Evolutionary conservation across 2,797 vertebrate species (phyloP), one percentile per base, ranked within the genome.

Genomic region (Paratrypauchen microcephalus): DNA sequence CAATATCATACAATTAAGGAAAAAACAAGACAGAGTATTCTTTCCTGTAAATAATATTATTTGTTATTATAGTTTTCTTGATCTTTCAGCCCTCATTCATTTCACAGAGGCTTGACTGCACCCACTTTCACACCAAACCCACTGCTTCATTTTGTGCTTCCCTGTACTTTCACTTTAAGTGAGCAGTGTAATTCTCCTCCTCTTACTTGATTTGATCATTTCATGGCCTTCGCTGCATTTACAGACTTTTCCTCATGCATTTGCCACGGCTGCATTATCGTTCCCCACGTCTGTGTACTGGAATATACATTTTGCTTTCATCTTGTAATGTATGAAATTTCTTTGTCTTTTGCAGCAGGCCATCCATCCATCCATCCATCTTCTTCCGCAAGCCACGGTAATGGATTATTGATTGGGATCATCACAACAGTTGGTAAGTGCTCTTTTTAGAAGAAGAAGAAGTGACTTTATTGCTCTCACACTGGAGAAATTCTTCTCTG

Each of bases 381-480:
- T n/a, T n/a, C n/a, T n/a, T n/a, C n/a, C n/a, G n/a, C n/a, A 0
- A 21, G 1, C 16, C 0, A 0, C 0, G 30, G 30, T 26, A 1
- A 2, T 7, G 0, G 0, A 15, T 0, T 0, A 6, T 2, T 0
- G 1, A 15, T 7, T 0, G 0, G 48, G 28, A 32, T 5, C 1
- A 0, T 28, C 26, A 0, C 0, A 8, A 0, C 19, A 4, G 2
- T 0, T 0, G 41, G 89, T 91, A 76, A 82, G 88, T 85, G 54
- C 23, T n/a, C 1, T 39, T 1, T 30, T 65, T n/a, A n/a, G n/a
- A n/a, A n/a, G n/a, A n/a, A n/a, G n/a, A n/a, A n/a, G n/a, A n/a
- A n/a, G n/a, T n/a, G n/a, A n/a, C n/a, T n/a, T n/a, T n/a, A n/a
- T n/a, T n/a, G n/a, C n/a, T n/a, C n/a, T n/a, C n/a, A n/a, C n/a